A percentile compares a stretch with the other conserved stretches of the same genome.
These are phyloP conservation scores for Smithornis capensis DNA, from an alignment of 2,113 vertebrate species.

Conservation along the genomic window DNA sequence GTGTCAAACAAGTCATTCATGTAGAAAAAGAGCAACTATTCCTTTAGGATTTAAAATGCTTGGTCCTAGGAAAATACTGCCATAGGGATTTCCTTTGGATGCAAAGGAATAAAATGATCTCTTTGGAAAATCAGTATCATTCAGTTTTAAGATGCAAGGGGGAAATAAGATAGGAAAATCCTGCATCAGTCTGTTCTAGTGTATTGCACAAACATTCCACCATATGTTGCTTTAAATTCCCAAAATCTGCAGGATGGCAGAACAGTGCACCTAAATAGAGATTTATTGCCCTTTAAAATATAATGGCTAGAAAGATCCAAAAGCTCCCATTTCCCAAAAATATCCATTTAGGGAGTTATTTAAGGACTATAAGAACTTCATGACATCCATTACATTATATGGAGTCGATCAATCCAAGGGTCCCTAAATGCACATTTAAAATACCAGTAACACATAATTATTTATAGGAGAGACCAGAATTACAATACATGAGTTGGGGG, in stretches of 20 bases:
- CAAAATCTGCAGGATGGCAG: neutral
- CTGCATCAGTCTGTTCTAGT: neutral
- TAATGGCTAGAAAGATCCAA: neutral
- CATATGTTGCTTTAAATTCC: neutral
- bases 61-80: neutral
- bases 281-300: neutral
- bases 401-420: neutral
- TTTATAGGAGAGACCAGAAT: neutral
- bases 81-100: neutral
- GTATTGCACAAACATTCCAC: neutral
- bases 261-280: neutral
- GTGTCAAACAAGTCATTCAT: neutral
- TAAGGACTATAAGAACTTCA: neutral
- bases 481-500: neutral
- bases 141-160: neutral
- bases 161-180: neutral
- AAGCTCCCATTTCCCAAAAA: neutral
- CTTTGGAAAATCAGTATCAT: neutral
- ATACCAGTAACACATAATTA: neutral
- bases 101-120: neutral
- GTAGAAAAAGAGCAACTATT: neutral
- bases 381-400: neutral
- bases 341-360: neutral
- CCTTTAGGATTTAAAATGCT: neutral
- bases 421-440: slow-evolving; percentile 1